Evolutionary conservation across 2,797 vertebrate genomes (phyloP).

Genomic region (Clarias platycephalus): DNA sequence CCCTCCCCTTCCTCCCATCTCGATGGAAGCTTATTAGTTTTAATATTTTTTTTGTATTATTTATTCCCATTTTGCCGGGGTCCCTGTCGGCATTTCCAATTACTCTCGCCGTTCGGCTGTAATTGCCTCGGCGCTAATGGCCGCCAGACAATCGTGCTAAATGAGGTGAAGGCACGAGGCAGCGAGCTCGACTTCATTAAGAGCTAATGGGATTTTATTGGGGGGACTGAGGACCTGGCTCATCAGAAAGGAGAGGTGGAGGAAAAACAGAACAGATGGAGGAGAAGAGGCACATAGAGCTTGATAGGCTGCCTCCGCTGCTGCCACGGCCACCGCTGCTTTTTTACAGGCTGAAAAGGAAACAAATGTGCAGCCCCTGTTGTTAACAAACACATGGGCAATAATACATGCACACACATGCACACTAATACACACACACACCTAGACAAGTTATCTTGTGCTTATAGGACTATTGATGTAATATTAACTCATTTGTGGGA

Average conservation of each 20-base stretch:
- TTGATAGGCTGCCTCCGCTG: constrained; percentile 61
- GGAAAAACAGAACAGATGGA: constrained; percentile 83
- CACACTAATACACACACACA: neutral
- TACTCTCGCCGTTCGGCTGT: constrained; percentile 99
- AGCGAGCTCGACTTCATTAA: constrained; percentile 99
- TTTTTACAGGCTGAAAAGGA: constrained; percentile 45
- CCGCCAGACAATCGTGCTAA: constrained; percentile 99
- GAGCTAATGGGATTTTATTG: constrained; percentile 96
- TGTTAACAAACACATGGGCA: constrained; percentile 30
- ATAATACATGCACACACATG: neutral
- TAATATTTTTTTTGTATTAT: constrained; percentile 92
- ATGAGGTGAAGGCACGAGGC: constrained; percentile 99
- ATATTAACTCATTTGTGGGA: neutral
- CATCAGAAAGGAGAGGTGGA: constrained; percentile 80
- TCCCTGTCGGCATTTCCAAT: constrained; percentile 99
- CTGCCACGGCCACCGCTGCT: constrained; percentile 24
- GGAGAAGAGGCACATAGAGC: constrained; percentile 72
- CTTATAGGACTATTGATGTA: neutral
- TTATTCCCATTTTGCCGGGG: constrained; percentile 97
- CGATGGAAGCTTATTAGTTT: constrained; percentile 96
- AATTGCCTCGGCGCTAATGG: constrained; percentile 99
- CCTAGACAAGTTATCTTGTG: constrained; percentile 16
- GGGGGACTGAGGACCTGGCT: constrained; percentile 81
- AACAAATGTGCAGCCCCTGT: constrained; percentile 32
- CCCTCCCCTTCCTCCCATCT: constrained; percentile 74